Percentiles rank a stretch among this genome's conserved stretches.
phyloP scores from a whole-genome alignment of 1,140 invertebrate genomes.

The Drosophila dunni region DNA sequence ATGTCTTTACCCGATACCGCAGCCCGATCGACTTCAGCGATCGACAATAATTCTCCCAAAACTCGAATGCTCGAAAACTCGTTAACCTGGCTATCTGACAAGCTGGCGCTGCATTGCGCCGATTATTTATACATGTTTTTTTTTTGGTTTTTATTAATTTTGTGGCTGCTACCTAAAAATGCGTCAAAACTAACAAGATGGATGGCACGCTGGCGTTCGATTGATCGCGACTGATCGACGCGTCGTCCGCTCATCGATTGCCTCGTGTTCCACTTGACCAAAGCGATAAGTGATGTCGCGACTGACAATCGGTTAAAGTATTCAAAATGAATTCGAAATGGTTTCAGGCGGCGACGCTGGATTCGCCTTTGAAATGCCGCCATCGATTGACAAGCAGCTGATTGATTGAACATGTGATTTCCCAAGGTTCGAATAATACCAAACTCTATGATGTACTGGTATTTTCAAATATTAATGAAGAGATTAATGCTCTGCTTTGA shows the following conservation, averaged over 20 bases:
- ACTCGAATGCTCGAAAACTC: slow-evolving; percentile 9
- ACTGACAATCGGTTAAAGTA: neutral
- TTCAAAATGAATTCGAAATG: slow-evolving; percentile 24
- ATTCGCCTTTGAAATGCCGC: slow-evolving; percentile 23
- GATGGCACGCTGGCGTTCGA: slow-evolving; percentile 44
- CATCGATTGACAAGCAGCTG: slow-evolving; percentile 24
- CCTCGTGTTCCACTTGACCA: slow-evolving; percentile 15
- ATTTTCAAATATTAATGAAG: slow-evolving; percentile 17
- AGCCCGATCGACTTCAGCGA: slow-evolving; percentile 35
- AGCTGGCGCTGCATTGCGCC: slow-evolving; percentile 38
- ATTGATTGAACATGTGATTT: slow-evolving; percentile 33
- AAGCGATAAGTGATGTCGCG: slow-evolving; percentile 9
- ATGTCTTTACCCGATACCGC: slow-evolving; percentile 42
- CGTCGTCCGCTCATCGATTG: slow-evolving; percentile 25
- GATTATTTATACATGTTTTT: too few relatives aligned
- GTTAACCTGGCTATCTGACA: neutral
- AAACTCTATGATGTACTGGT: neutral
- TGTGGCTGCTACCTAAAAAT: slow-evolving; percentile 46
- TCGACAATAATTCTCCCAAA: slow-evolving; percentile 22
- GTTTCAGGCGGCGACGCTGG: neutral
- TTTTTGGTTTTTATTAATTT: slow-evolving; percentile 17
- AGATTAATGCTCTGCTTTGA: slow-evolving; percentile 15
- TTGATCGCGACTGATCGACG: slow-evolving; percentile 32
- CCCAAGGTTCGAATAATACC: neutral
- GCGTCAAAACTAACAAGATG: slow-evolving; percentile 70